Base-by-base conservation (phyloP, 1,140 invertebrate species). In the Hylyphantes graminicola region DNA sequence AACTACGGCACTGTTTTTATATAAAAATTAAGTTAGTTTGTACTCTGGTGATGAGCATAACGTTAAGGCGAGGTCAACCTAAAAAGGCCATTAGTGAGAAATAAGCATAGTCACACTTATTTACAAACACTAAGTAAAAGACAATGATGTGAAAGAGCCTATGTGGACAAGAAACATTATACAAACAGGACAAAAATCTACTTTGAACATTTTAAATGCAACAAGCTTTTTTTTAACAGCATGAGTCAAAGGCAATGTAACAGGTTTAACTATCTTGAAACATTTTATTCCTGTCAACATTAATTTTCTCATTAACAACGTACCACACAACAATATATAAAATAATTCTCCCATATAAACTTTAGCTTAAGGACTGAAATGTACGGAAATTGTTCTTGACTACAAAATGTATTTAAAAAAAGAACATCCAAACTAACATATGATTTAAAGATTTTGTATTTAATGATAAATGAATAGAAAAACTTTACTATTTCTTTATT, bases 301-400 rank as follows among this genome's bases (percentile, higher is more conserved):
- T 59, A 21, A 59, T 70, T 81, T 63, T 17, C n/a, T 63, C 68
- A 59, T n/a, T 70, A 79, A 80, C 77, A 80, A 61, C 17, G 64
- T 72, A 61, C 70, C 61, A 81, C 51, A 81, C 35, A 67, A 70
- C 68, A 81, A 81, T 81, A 81, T 81, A 81, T 73, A 81, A 81
- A 81, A 81, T 81, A 81, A 81, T 81, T 63, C 51, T 73, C 15
- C 54, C 55, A 73, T 81, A 73, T 63, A 81, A 81, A 81, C 63
- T 73, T 21, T 54, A 48, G 65, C 73, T 73, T 73, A 81, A 12
- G 64, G 65, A 72, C 55, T 48, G 63, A 81, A 81, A 81, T 81
- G 73, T 12, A 79, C 19, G 77, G 53, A 81, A 81, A 81, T 63
- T 73, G 67, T 81, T 81, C 54, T 48, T 57, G 17, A 15, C 65